These are phyloP conservation scores for Clupea harengus DNA, from an alignment of 2,113 vertebrate genomes.

Conservation along the genomic window DNA sequence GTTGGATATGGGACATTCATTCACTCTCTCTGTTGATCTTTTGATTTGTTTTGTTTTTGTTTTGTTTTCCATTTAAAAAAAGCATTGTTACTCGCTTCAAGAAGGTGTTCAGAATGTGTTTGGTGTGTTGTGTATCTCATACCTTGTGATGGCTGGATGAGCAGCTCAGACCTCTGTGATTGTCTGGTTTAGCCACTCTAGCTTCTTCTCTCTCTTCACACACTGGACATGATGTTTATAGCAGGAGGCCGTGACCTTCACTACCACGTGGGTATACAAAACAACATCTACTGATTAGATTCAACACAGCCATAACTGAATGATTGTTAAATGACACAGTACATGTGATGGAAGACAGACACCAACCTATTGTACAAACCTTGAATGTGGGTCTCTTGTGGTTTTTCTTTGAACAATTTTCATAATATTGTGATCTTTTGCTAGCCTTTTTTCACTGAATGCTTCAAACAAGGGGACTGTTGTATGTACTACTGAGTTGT, in stretches of 20 bases:
- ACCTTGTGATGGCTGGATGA: background rate
- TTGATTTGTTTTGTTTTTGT: background rate
- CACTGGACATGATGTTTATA: background rate
- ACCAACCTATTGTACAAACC: constrained; percentile 40
- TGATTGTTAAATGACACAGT: constrained; percentile 52
- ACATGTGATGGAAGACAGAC: constrained; percentile 50
- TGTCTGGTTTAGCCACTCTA: background rate
- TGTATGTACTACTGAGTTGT: constrained; percentile 72
- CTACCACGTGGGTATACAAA: background rate
- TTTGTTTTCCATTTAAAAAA: background rate
- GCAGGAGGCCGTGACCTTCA: background rate
- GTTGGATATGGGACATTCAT: background rate
- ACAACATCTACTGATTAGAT: constrained; percentile 47
- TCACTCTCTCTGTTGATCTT: background rate
- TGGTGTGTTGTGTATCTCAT: background rate
- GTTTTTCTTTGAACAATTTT: background rate
- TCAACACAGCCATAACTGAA: constrained; percentile 47
- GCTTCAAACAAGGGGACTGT: constrained; percentile 52
- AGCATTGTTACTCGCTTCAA: background rate
- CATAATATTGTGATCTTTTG: constrained; percentile 42
- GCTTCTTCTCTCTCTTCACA: background rate
- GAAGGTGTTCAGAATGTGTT: background rate
- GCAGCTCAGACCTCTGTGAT: constrained; percentile 23
- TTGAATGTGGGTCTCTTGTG: constrained; percentile 32
- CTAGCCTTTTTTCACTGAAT: constrained; percentile 28